These are phyloP conservation scores for Drosophila monieri DNA, from an alignment of 2,888 invertebrate genomes.

Conservation along the genomic window DNA sequence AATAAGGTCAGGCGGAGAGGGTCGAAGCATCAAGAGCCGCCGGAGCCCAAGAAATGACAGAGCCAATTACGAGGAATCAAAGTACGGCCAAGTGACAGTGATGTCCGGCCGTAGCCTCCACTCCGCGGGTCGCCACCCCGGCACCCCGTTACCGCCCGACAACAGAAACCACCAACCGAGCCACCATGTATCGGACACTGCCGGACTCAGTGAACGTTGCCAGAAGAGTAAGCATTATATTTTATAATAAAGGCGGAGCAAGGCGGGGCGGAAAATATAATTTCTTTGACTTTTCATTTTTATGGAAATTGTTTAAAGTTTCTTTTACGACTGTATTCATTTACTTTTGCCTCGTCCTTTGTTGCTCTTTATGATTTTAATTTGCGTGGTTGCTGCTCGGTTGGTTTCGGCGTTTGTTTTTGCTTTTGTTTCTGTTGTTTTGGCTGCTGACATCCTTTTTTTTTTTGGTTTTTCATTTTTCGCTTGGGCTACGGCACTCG, in stretches of 20 bases:
- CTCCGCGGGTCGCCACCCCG: constrained; percentile 28
- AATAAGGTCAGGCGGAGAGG: constrained; percentile 45
- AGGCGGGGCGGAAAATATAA: constrained; percentile 47
- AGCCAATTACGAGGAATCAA: constrained; percentile 67
- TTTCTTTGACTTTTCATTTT: constrained; percentile 72
- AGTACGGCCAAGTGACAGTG: constrained; percentile 37
- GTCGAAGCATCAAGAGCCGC: constrained; percentile 8
- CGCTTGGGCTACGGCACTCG: constrained; percentile 7
- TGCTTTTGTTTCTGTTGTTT: constrained; percentile 14
- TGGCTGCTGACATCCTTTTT: constrained; percentile 37
- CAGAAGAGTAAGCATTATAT: constrained; percentile 55
- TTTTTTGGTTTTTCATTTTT: constrained; percentile 2
- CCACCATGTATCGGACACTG: constrained; percentile 16
- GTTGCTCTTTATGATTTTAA: constrained; percentile 53
- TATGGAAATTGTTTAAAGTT: constrained; percentile 75
- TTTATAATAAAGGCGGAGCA: constrained; percentile 58
- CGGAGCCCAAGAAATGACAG: constrained; percentile 63
- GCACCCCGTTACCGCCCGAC: constrained; percentile 9
- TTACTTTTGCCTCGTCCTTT: constrained; percentile 48
- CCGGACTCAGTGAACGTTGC: constrained; percentile 19
- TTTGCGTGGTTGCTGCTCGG: constrained; percentile 38
- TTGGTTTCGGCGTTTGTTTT: constrained; percentile 8
- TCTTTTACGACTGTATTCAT: constrained; percentile 62
- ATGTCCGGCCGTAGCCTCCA: constrained; percentile 21
- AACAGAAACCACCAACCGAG: constrained; percentile 25